Base-by-base conservation (phyloP, 2,113 vertebrate species). In the Phasianus colchicus region DNA sequence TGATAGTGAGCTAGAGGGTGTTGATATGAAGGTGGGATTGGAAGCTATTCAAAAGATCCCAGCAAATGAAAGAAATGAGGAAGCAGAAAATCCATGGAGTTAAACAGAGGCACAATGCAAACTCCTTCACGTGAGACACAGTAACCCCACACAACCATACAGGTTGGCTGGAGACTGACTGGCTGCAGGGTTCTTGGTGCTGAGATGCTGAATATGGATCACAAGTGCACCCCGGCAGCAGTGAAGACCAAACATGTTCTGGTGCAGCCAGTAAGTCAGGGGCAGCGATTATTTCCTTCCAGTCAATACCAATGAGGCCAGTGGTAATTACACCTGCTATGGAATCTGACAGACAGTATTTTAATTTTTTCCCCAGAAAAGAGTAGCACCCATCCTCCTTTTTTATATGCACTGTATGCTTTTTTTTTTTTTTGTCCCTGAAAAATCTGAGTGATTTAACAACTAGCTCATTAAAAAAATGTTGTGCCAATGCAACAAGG, bases 271-370 rank as follows among this genome's bases (percentile, higher is more conserved):
- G 79, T 45, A 86, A 36, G 25, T 63, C 45, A 47, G 47, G 16
- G 25, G 32, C 78, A 73, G 16, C 16, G 50, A 50, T 64, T 80
- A 13, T 65, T 74, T 10, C 9, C 16, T 15, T 16, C 27, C 2
- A 6, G 13, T 65, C 50, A 61, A 43, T 47, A 32, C 10, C 30
- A n/a, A 3, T 19, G 58, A 67, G 19, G 32, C 25, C 65, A 94
- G 29, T 74, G 32, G 64, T 55, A 54, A 65, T 72, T 71, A 64
- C 17, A 64, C 36, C 61, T 71, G 65, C 69, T 38, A 45, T 30
- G 64, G 61, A 93, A 89, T 38, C 52, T 83, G 58, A 80, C 13
- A 76, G 52, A 47, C 14, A 83, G 57, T 32, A 40, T 55, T 91
- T 88, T 70, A 78, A 54, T 14, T 69, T 82, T 66, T 74, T 81